Percentiles rank a stretch among this genome's conserved stretches.
These are phyloP conservation scores for Alloplasta piceator DNA, from an alignment of 2,888 invertebrate genomes.

Conservation along the genomic window DNA sequence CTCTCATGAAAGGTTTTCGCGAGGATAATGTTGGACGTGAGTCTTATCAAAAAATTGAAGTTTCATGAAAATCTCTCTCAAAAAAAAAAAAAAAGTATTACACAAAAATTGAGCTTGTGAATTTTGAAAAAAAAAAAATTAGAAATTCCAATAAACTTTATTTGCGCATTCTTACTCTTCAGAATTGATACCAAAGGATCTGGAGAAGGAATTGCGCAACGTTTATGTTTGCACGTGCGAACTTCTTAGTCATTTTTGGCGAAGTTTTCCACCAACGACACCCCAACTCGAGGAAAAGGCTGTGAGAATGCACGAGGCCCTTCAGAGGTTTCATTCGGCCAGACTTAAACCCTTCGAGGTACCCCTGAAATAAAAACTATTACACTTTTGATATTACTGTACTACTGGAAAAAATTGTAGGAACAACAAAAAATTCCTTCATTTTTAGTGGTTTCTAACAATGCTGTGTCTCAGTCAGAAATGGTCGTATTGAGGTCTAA, in stretches of 20 bases:
- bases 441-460: too few species aligned
- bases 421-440: too few species aligned
- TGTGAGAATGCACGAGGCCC: constrained; percentile 94
- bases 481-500: too few species aligned
- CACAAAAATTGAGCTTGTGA: background rate
- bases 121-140: background rate
- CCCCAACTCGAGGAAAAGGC: constrained; percentile 91
- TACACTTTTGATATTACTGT: background rate
- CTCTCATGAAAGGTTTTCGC: constrained; percentile 94
- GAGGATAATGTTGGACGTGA: constrained; percentile 91
- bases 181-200: constrained; percentile 93
- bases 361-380: constrained; percentile 63
- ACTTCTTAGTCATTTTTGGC: constrained; percentile 97
- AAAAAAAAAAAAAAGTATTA: too few species aligned
- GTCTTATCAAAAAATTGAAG: constrained; percentile 74
- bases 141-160: too few species aligned
- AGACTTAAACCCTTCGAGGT: constrained; percentile 95
- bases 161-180: constrained; percentile 69
- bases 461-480: too few species aligned
- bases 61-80: background rate
- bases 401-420: too few species aligned
- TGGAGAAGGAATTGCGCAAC: constrained; percentile 93
- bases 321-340: constrained; percentile 94
- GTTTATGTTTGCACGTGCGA: constrained; percentile 95
- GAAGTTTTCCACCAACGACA: constrained; percentile 93